phyloP scores from a whole-genome alignment of 2,797 vertebrate genomes.

The Propithecus perrieri region DNA sequence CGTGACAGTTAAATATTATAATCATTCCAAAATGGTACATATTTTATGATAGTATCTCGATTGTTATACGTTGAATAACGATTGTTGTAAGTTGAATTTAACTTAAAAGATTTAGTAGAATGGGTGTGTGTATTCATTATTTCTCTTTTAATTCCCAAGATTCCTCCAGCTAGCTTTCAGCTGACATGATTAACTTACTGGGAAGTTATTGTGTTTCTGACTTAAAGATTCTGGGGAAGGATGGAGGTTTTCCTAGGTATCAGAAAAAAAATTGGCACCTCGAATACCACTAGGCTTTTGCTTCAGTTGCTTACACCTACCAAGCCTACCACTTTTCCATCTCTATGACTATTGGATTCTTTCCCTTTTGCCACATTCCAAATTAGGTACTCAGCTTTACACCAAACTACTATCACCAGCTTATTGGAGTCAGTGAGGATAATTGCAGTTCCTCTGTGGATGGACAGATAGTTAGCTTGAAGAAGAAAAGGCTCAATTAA shows the following conservation, averaged over 20 bases:
- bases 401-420: background rate
- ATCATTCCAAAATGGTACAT: background rate
- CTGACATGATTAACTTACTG: background rate
- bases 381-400: background rate
- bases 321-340: background rate
- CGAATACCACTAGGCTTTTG: background rate
- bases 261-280: background rate
- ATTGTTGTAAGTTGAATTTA: background rate
- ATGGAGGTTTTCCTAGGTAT: background rate
- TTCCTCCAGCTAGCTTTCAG: background rate
- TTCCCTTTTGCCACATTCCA: background rate
- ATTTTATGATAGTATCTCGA: background rate
- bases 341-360: background rate
- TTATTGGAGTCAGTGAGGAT: background rate
- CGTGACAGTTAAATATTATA: background rate
- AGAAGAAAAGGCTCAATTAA: background rate
- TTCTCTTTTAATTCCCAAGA: constrained; percentile 37
- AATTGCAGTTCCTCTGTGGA: background rate
- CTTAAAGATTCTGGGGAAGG: background rate
- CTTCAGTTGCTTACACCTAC: background rate
- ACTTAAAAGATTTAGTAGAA: background rate
- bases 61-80: background rate
- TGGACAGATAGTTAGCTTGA: background rate
- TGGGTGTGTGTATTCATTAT: background rate
- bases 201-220: background rate